A percentile compares a stretch with the other conserved stretches of the same genome.
Evolutionary conservation across 2,888 invertebrate species (phyloP).

Genomic region (Anarsia innoxiella): DNA sequence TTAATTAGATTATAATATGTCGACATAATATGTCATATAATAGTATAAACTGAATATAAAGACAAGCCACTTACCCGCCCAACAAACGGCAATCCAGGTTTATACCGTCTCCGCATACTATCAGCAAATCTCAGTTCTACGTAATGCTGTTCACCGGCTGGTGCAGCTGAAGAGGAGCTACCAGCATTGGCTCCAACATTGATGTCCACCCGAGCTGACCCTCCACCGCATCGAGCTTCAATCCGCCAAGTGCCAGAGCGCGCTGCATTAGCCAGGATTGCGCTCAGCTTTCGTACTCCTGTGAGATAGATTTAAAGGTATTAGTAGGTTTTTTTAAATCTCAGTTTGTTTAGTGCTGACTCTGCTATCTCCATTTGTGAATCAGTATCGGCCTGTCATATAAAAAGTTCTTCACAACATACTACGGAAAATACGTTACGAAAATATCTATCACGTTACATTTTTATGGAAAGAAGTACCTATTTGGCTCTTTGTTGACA

Average conservation of each 20-base stretch:
- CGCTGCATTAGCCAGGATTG: conserved; percentile 73
- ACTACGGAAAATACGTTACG: too few species aligned
- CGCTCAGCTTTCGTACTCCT: conserved; percentile 76
- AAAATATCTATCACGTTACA: too few species aligned
- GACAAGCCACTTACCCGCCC: conserved; percentile 69
- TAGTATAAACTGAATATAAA: too few species aligned
- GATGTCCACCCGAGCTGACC: conserved; percentile 71
- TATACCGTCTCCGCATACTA: conserved; percentile 78
- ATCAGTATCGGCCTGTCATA: too few species aligned
- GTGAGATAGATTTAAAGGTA: conserved; percentile 17
- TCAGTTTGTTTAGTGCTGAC: too few species aligned
- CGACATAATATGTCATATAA: too few species aligned
- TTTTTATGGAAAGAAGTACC: too few species aligned
- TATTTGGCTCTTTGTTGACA: too few species aligned
- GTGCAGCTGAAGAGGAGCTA: conserved; percentile 68
- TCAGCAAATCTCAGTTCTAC: conserved; percentile 79
- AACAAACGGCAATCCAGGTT: conserved; percentile 79
- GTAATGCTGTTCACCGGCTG: conserved; percentile 80
- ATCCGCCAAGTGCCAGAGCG: conserved; percentile 76
- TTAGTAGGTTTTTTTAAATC: too few species aligned
- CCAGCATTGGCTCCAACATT: conserved; percentile 63
- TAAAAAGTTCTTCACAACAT: too few species aligned
- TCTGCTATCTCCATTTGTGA: too few species aligned
- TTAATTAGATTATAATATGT: too few species aligned
- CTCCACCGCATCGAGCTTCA: conserved; percentile 69